phyloP scores from a whole-genome alignment of 2,888 invertebrate genomes.

The Pterostichus niger region DNA sequence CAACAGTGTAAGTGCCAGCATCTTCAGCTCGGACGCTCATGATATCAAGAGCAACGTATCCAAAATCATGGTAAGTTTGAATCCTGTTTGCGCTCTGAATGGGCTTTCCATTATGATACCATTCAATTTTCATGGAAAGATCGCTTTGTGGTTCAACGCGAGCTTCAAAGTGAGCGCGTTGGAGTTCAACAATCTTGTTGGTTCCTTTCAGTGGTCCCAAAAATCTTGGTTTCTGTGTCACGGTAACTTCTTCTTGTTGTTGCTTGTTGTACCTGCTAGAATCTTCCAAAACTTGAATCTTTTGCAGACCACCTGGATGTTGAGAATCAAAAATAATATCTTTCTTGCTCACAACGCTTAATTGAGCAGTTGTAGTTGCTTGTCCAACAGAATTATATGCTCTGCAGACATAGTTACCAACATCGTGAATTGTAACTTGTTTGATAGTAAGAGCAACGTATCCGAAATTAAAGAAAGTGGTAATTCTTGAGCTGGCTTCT shows the following conservation, averaged over 20 bases:
- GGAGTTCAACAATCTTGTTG: constrained; percentile 95
- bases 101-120: constrained; percentile 97
- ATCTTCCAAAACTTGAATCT: constrained; percentile 94
- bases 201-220: constrained; percentile 94
- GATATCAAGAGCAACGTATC: constrained; percentile 97
- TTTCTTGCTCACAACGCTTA: constrained; percentile 91
- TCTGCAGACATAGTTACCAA: constrained; percentile 92
- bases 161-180: constrained; percentile 96
- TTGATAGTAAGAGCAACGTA: constrained; percentile 97
- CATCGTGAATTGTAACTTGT: constrained; percentile 93
- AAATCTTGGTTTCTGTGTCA: constrained; percentile 91
- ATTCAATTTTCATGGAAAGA: constrained; percentile 94
- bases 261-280: constrained; percentile 85
- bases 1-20: constrained; percentile 94
- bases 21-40: constrained; percentile 95
- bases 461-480: constrained; percentile 96
- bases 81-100: constrained; percentile 94
- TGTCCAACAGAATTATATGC: constrained; percentile 93
- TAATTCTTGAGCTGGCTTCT: constrained; percentile 95
- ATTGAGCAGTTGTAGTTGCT: constrained; percentile 89
- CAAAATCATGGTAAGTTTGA: constrained; percentile 97
- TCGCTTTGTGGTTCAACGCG: constrained; percentile 97
- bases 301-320: constrained; percentile 94
- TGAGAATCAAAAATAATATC: constrained; percentile 94
- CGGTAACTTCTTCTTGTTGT: constrained; percentile 84